Base-by-base conservation (phyloP, 53 echinoderm and acorn worm genomes). In the Pentamera pediparva region DNA sequence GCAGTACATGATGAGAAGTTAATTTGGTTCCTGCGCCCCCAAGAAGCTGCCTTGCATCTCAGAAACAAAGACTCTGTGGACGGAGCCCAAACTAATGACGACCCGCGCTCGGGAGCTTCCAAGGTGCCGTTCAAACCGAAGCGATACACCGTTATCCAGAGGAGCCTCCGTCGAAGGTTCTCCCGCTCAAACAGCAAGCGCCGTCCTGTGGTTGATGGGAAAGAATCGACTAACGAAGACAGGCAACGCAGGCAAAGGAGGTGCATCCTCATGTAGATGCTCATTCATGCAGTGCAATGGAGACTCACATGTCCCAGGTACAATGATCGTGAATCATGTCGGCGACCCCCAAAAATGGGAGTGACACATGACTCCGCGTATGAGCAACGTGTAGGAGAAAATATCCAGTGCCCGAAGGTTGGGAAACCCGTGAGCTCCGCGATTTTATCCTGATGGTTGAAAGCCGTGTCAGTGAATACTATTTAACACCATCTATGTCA, bases 11-110 rank as follows among this genome's bases (percentile, higher is more conserved):
- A 96, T 38, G 76, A 79, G 35, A 73, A 75, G n/a, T 79, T 96
- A 63, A 78, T 90, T 29, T 96, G 96, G 96, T 96, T 96, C 69
- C 49, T 96, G 40, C 86, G 85, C 65, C 91, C 96, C 3, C 85
- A 82, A 55, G 96, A 95, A 59, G 90, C 96, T 20, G 83, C 83
- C 21, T 27, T 76, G 12, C 70, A 69, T 67, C 65, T 83, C 39
- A 67, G 62, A 24, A 37, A 27, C 40, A 63, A 63, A 10, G 57
- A 71, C 24, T 34, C 57, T 49, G 49, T 69, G 34, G 28, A 39
- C 56, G 60, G 32, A 6, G 30, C 15, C 9, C 48, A 57, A 11
- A 35, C 35, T n/a, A 54, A 31, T 21, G 54, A 72, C 3, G 82
- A 75, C 35, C 65, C 65, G 33, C 58, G 76, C 18, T 24, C 49